Evolutionary conservation across 2,888 invertebrate genomes (phyloP).

Genomic region (Argyresthia albistria): DNA sequence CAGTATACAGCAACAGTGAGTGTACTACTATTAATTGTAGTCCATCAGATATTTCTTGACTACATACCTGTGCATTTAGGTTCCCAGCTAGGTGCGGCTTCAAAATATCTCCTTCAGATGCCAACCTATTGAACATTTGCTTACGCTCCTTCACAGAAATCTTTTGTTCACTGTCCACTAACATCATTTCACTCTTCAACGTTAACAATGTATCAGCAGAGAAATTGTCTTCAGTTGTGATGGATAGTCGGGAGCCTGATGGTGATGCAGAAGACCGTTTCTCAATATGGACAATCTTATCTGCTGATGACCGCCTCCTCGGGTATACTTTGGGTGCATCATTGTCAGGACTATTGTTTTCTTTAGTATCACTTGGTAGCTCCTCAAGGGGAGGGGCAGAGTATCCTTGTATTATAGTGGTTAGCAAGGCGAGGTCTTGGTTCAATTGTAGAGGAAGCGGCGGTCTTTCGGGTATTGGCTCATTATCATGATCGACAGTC

Average conservation of each 20-base stretch:
- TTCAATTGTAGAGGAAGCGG: slow-evolving; percentile 62
- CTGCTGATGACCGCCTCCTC: slow-evolving; percentile 37
- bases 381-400: slow-evolving; percentile 11
- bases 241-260: slow-evolving; percentile 22
- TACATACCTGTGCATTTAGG: slow-evolving; percentile 75
- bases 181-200: slow-evolving; percentile 53
- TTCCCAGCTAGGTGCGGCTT: slow-evolving; percentile 54
- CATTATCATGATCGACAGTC: slow-evolving; percentile 16
- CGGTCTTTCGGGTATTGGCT: slow-evolving; percentile 67
- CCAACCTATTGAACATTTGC: slow-evolving; percentile 93
- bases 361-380: slow-evolving; percentile 28
- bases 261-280: slow-evolving; percentile 15
- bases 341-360: slow-evolving; percentile 24
- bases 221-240: slow-evolving; percentile 26
- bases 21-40: neutral
- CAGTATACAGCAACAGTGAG: too few species aligned
- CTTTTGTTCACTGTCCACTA: slow-evolving; percentile 71
- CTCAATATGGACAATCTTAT: slow-evolving; percentile 28
- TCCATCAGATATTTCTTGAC: neutral
- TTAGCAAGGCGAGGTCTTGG: slow-evolving; percentile 48
- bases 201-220: slow-evolving; percentile 26
- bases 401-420: slow-evolving; percentile 39
- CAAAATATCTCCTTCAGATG: slow-evolving; percentile 82
- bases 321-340: slow-evolving; percentile 45
- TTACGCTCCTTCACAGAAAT: slow-evolving; percentile 94